phyloP scores from a whole-genome alignment of 2,113 vertebrate genomes.

The Nerophis lumbriciformis region DNA sequence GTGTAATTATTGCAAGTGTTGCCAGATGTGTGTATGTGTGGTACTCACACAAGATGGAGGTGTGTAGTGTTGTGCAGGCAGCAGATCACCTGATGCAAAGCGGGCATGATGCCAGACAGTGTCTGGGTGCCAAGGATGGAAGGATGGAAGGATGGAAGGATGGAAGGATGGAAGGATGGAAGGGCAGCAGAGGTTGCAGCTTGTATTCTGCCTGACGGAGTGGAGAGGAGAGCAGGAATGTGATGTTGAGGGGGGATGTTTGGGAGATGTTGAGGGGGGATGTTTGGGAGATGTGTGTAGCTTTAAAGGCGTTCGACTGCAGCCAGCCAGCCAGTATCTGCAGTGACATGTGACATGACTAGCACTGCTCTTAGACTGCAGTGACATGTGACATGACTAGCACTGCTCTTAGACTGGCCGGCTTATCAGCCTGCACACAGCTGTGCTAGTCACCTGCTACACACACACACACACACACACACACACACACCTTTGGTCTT shows the following conservation, averaged over 20 bases:
- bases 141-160: not conserved
- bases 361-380: constrained; percentile 71
- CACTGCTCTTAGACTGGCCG: constrained; percentile 64
- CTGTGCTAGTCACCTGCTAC: constrained; percentile 1
- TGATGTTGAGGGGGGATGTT: constrained; percentile 58
- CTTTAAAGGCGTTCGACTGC: constrained; percentile 82
- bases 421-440: constrained; percentile 7
- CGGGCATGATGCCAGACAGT: constrained; percentile 83
- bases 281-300: constrained; percentile 79
- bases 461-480: not conserved
- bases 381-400: too few relatives aligned
- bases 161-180: constrained; percentile 32
- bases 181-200: constrained; percentile 49
- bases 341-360: constrained; percentile 73
- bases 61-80: constrained; percentile 73
- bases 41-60: constrained; percentile 41
- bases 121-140: constrained; percentile 55
- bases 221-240: constrained; percentile 70
- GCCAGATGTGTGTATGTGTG: too few relatives aligned
- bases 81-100: constrained; percentile 72
- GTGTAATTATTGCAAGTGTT: too few relatives aligned
- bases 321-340: constrained; percentile 60
- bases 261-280: constrained; percentile 69
- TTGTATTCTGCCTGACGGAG: constrained; percentile 60
- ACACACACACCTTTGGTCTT: not conserved